Base-by-base conservation (phyloP, 2,888 invertebrate species). In the Melitaea athalia region DNA sequence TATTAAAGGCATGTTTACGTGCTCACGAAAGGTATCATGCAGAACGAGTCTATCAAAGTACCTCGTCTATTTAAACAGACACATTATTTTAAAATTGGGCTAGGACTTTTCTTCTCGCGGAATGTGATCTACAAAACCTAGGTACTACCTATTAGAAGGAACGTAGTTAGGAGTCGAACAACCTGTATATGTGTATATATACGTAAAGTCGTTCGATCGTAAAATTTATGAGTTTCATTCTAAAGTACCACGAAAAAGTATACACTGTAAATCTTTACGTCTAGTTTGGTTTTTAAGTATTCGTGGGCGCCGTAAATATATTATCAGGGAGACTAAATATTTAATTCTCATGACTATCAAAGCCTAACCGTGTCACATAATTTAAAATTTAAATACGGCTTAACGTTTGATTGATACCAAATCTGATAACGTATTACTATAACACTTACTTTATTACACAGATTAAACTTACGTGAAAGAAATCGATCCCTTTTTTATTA, bases 401-500 rank as follows among this genome's bases (percentile, higher is more conserved):
- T 47, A 62, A 49, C 42, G 66, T 67, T 57, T 55, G n/a, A 61
- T 61, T 33, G 53, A 47, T 31, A 47, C 38, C 47, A 31, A 67
- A 38, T 67, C 42, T 57, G 42, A 55, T 57, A 62, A 67, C 42
- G 42, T 67, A 55, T 47, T 66, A 52, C 55, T 38, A 52, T 61
- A 61, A 55, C 61, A 42, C 15, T 15, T 42, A 8, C 38, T 47
- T 43, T 45, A 62, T 67, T 17, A 62, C 61, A 45, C 7, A 45
- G 47, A 42, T 38, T 55, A 38, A 14, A 62, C 45, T 17, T 24
- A 52, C 45, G 38, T 45, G n/a, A 47, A 47, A 14, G 5, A 14
- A 47, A 14, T 5, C 31, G 38, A 38, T n/a, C n/a, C n/a, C n/a
- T n/a, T n/a, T 12, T 59, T 59, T 50, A 38, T 59, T 14, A 38